Evolutionary conservation across 1,140 invertebrate genomes (phyloP), one percentile per base, ranked within the genome.

Genomic region (Wiebesia pumilae): DNA sequence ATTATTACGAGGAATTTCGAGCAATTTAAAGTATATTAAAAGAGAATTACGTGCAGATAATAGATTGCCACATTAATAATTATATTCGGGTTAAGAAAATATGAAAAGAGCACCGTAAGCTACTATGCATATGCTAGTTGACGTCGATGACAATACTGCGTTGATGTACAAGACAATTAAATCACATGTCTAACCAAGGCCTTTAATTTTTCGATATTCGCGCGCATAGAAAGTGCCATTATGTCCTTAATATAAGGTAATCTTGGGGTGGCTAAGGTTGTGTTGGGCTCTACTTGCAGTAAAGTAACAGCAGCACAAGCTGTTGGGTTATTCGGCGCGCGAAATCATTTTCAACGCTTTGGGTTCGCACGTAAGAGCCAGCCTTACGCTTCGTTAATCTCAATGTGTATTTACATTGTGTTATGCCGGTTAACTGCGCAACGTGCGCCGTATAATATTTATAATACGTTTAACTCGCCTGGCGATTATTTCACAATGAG

Each of bases 381-480:
- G 65, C 10, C 79, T 47, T 77, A 82, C 69, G 58, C 80, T 73
- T 82, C 81, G 81, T 79, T 86, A 79, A 79, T 86, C 40, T 58
- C 73, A 82, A 83, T 83, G 43, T 83, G 43, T 79, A 86, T 83
- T 83, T 86, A 86, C 81, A 82, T 83, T 51, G 51, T 51, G 38
- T 75, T 84, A 78, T 65, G 16, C 24, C 6, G 35, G 19, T 75
- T 65, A 82, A 65, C 54, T n/a, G 24, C 47, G n/a, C 0, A 27
- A 14, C 77, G 38, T n/a, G 81, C 33, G 30, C n/a, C 24, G 47
- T 30, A 80, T 80, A 65, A 75, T 85, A 75, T 86, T 86, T 86
- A 86, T 81, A 86, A 81, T 51, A 0, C 67, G 12, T 67, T 86
- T 81, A 81, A 58, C 16, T 33, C 35, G 33, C 27, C 21, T 35